These are phyloP conservation scores for Tychaedon coryphoeus DNA, from an alignment of 2,113 vertebrate genomes.

Conservation along the genomic window DNA sequence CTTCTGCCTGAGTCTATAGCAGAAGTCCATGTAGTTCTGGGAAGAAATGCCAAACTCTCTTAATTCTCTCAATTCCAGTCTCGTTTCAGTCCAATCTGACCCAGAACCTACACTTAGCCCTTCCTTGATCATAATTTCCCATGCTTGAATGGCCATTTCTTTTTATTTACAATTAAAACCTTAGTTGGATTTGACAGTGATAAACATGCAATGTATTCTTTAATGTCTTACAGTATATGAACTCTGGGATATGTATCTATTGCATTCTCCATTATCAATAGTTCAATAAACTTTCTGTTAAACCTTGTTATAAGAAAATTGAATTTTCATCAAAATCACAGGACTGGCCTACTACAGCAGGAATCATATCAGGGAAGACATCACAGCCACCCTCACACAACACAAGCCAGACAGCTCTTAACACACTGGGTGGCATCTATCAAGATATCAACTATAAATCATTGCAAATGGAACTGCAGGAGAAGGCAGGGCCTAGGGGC, in stretches of 20 bases:
- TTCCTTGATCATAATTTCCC: neutral
- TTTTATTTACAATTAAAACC: slow-evolving; percentile 3
- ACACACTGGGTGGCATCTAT: neutral
- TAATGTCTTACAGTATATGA: neutral
- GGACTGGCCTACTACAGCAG: neutral
- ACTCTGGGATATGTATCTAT: neutral
- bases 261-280: slow-evolving; percentile 23
- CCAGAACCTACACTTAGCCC: neutral
- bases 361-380: neutral
- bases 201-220: neutral
- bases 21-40: neutral
- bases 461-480: neutral
- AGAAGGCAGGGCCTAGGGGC: neutral
- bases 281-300: slow-evolving; percentile 43
- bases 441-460: neutral
- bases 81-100: neutral
- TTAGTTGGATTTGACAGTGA: neutral
- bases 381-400: neutral
- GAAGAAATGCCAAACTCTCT: neutral
- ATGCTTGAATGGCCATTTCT: neutral
- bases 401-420: neutral
- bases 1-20: rapidly evolving
- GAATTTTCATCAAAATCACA: slow-evolving; percentile 47
- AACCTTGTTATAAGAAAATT: slow-evolving; percentile 42
- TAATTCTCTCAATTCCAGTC: neutral